Evolutionary conservation across 2,888 invertebrate species (phyloP), one percentile per base, ranked within the genome.

Genomic region (Melangyna quadrimaculata): DNA sequence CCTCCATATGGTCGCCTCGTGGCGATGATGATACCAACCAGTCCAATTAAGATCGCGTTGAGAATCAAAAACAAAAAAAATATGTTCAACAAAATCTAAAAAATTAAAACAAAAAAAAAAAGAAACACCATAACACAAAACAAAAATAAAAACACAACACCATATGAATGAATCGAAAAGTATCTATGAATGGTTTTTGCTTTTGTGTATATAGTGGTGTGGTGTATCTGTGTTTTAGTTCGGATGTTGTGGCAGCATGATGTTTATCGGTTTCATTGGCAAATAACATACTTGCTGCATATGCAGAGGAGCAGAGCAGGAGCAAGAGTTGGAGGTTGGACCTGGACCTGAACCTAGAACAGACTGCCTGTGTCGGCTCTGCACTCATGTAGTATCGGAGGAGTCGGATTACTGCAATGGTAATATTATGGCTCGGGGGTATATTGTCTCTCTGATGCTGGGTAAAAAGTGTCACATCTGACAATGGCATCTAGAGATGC

Each of bases 401-500:
- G 67, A 75, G 48, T 77, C 53, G 71, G 79, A 83, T 82, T 77
- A 78, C 83, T 73, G 70, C 75, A 32, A 12, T 61, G 55, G 48
- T 35, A 73, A 24, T 65, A 29, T 65, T 61, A 51, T 51, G 67
- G 63, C 55, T 65, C 55, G 65, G 67, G 48, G 79, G 63, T 74
- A 83, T 79, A 75, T 75, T 75, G 74, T 79, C n/a, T 83, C 74
- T 67, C 51, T 78, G n/a, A n/a, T n/a, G n/a, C n/a, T n/a, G 74
- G 79, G 17, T 74, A 74, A 32, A 74, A 32, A 75, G 80, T 84
- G 84, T 84, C 84, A 84, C 84, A 84, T 80, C 80, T 84, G 80
- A 84, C 84, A 84, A 84, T 84, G 80, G 69, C 80, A 84, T 84
- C 84, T 84, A 84, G 75, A 84, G 80, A 84, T 84, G 79, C 80